phyloP scores from a whole-genome alignment of 2,113 vertebrate species.

The Ailurus styani region DNA sequence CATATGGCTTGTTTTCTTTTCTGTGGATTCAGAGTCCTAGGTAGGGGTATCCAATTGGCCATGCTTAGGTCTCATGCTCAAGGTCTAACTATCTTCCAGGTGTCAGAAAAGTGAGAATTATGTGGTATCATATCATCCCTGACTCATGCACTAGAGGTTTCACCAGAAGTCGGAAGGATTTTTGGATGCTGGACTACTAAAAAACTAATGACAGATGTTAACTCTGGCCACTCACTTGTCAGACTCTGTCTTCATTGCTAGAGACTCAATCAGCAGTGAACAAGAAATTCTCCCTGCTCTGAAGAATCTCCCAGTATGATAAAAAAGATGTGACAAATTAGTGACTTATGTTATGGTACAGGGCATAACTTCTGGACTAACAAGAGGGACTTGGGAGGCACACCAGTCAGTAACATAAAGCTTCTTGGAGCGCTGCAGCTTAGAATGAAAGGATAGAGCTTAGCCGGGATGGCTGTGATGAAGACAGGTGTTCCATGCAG shows the following conservation, averaged over 20 bases:
- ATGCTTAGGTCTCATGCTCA: not conserved
- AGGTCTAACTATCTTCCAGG: not conserved
- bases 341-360: not conserved
- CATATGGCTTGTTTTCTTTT: not conserved
- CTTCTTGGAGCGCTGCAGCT: not conserved
- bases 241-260: not conserved
- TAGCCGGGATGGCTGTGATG: not conserved
- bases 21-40: not conserved
- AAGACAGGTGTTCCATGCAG: not conserved
- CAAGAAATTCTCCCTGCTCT: not conserved
- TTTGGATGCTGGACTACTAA: not conserved
- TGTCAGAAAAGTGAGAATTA: not conserved
- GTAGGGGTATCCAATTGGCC: not conserved
- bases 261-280: not conserved
- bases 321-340: not conserved
- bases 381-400: not conserved
- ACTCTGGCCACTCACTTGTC: not conserved
- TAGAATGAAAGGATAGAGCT: not conserved
- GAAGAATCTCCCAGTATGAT: not conserved
- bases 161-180: not conserved
- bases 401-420: not conserved
- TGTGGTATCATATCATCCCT: not conserved
- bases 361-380: not conserved
- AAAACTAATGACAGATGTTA: not conserved
- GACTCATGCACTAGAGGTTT: not conserved